phyloP scores from a whole-genome alignment of 2,888 invertebrate genomes.

The Branchinecta sandiegonensis region DNA sequence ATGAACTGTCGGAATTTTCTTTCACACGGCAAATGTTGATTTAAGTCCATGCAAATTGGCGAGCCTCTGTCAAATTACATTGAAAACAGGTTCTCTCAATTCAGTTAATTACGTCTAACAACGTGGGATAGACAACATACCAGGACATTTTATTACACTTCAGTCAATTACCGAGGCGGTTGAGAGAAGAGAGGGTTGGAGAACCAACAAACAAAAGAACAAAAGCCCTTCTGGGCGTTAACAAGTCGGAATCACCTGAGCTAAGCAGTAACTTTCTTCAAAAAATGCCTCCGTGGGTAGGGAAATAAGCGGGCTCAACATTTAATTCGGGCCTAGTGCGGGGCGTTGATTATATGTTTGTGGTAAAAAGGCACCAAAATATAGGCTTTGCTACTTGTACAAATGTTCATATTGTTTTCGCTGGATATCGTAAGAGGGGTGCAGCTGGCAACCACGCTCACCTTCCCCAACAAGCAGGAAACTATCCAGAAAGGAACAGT shows the following conservation, averaged over 20 bases:
- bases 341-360: too few relatives aligned
- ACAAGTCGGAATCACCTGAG: background rate
- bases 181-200: background rate
- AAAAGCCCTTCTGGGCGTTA: constrained; percentile 10
- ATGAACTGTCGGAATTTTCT: constrained; percentile 15
- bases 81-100: constrained; percentile 16
- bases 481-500: too few relatives aligned
- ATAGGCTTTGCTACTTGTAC: too few relatives aligned
- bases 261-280: background rate
- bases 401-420: too few relatives aligned
- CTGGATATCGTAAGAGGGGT: too few relatives aligned
- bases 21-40: constrained; percentile 13
- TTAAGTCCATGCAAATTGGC: constrained; percentile 15
- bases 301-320: too few relatives aligned
- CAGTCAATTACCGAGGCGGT: constrained; percentile 9
- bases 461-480: too few relatives aligned
- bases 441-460: too few relatives aligned
- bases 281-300: too few relatives aligned
- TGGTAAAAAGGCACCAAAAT: too few relatives aligned
- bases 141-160: constrained; percentile 15
- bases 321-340: too few relatives aligned
- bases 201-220: constrained; percentile 9
- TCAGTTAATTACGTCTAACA: constrained; percentile 14
- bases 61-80: constrained; percentile 11
- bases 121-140: constrained; percentile 15